A percentile compares a stretch with the other conserved stretches of the same genome.
Conservation (phyloP, 1,140 invertebrate genomes). For the Druon quercuslanigerum region DNA sequence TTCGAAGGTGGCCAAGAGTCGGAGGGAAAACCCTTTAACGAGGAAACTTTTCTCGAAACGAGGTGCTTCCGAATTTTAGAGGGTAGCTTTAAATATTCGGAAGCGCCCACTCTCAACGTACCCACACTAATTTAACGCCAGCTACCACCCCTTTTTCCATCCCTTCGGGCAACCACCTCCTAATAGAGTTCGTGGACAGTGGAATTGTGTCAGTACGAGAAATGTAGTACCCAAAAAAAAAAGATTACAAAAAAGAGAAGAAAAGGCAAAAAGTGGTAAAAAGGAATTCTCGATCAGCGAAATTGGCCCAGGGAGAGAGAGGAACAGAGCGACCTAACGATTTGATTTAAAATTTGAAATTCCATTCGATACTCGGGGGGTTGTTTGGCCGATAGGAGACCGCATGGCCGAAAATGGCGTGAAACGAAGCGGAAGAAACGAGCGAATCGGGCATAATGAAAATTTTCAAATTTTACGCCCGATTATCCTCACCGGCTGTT, state of each 20-base stretch:
- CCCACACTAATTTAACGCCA: slow-evolving; percentile 57
- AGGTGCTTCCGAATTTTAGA: slow-evolving; percentile 59
- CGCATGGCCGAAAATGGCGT: slow-evolving; percentile 42
- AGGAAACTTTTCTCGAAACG: slow-evolving; percentile 6
- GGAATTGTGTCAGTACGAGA: background rate
- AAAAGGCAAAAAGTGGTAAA: slow-evolving; percentile 11
- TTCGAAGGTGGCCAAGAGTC: background rate
- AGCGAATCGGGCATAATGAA: slow-evolving; percentile 53
- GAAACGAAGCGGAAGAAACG: slow-evolving; percentile 54
- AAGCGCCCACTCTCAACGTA: slow-evolving; percentile 54
- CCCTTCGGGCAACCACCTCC: background rate
- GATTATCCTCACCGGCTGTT: slow-evolving; percentile 51
- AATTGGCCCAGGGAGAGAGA: slow-evolving; percentile 15
- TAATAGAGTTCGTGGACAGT: background rate
- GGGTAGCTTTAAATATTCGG: slow-evolving; percentile 57
- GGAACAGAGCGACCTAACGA: slow-evolving; percentile 1
- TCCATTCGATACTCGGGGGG: slow-evolving; percentile 25
- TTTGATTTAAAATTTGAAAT: slow-evolving; percentile 31
- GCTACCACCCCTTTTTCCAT: slow-evolving; percentile 12
- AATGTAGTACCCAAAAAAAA: slow-evolving; percentile 39
- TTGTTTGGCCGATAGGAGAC: slow-evolving; percentile 9
- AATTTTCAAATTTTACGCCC: slow-evolving; percentile 62
- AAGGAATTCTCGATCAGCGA: slow-evolving; percentile 24
- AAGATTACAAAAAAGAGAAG: slow-evolving; percentile 23
- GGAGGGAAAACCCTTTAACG: slow-evolving; percentile 2